Percentiles rank a stretch among this genome's conserved stretches.
Conservation (phyloP, 2,797 vertebrate species). For the Leontocebus nigricollis region DNA sequence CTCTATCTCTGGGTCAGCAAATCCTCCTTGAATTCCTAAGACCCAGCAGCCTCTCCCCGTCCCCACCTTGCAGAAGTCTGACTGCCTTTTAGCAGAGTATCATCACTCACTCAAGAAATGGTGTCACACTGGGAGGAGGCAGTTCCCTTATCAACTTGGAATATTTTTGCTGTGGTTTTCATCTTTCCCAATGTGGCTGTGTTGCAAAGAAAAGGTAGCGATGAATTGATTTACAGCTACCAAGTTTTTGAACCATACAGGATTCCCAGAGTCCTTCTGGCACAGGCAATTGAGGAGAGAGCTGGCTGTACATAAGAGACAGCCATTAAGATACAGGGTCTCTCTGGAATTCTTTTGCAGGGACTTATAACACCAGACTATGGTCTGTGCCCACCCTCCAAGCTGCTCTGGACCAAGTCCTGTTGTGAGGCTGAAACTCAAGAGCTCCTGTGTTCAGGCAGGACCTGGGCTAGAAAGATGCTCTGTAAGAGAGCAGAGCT, state of each 20-base stretch:
- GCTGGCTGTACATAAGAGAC: background rate
- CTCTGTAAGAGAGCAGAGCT: background rate
- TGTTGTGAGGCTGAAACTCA: background rate
- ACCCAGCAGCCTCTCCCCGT: background rate
- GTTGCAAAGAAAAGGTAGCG: slow-evolving; percentile 34
- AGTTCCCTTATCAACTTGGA: background rate
- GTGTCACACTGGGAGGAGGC: background rate
- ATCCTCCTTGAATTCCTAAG: slow-evolving; percentile 39
- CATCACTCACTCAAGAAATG: background rate
- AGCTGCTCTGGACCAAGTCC: background rate
- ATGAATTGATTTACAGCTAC: background rate
- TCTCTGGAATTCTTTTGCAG: background rate
- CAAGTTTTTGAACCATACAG: background rate
- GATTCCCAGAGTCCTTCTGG: background rate
- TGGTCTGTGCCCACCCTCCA: background rate
- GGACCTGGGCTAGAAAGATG: background rate
- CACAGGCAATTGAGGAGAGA: background rate
- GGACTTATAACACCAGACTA: background rate
- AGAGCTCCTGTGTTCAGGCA: background rate
- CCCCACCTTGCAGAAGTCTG: background rate
- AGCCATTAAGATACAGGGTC: background rate
- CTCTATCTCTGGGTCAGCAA: background rate
- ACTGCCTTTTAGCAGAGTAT: background rate
- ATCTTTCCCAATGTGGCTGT: background rate
- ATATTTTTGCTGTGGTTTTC: slow-evolving; percentile 4